Conservation (phyloP, 2,113 vertebrate genomes). For the Falcunculus frontatus region DNA sequence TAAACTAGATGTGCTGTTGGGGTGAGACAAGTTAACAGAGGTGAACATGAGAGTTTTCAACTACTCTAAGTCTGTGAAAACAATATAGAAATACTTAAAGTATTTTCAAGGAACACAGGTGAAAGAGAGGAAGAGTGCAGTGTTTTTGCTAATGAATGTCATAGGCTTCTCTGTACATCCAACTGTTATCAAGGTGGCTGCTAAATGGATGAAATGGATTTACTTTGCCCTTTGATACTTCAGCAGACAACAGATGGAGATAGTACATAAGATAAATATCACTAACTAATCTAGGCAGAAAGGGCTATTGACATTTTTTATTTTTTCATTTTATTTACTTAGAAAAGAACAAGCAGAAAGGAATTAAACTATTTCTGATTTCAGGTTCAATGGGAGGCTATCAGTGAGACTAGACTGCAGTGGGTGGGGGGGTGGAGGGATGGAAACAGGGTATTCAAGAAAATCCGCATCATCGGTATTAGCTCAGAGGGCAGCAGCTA, state of each 20-base stretch:
- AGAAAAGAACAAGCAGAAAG: neutral
- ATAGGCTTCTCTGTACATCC: neutral
- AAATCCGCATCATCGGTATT: neutral
- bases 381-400: neutral
- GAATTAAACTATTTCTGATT: neutral
- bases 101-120: neutral
- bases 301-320: neutral
- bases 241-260: neutral
- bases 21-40: neutral
- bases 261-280: neutral
- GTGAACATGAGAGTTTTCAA: neutral
- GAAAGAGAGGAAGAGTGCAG: neutral
- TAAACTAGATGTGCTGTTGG: neutral
- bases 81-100: neutral
- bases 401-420: neutral
- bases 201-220: neutral
- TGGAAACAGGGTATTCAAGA: neutral
- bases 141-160: neutral
- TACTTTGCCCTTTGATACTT: neutral
- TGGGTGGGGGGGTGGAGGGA: neutral
- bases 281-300: neutral
- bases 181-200: neutral
- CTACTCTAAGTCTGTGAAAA: neutral
- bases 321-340: neutral
- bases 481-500: neutral